Evolutionary conservation across 23 tunicate genomes (phyloP).

Genomic region (Ciona savignyi): DNA sequence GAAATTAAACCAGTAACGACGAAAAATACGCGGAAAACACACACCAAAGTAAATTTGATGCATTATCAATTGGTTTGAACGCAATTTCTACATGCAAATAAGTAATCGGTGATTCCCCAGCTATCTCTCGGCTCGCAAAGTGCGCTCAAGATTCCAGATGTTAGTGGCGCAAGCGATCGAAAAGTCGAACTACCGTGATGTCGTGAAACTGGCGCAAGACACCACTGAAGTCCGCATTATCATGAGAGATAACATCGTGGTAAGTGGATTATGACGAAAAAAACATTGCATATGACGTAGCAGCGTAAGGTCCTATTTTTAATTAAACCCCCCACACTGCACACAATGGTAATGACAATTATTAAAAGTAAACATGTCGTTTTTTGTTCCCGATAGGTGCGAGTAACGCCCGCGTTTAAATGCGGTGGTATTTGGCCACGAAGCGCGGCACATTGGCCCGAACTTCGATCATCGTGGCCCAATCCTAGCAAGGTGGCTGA

Average conservation of each 20-base stretch:
- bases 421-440: constrained; percentile 82
- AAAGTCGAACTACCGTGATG: constrained; percentile 31
- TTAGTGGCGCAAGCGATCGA: constrained; percentile 80
- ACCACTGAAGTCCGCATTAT: constrained; percentile 63
- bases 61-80: too few relatives aligned
- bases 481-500: constrained; percentile 29
- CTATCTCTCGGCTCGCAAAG: constrained; percentile 79
- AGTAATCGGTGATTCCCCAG: too few relatives aligned
- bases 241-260: constrained; percentile 50
- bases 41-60: too few relatives aligned
- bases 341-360: background rate
- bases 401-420: constrained; percentile 79
- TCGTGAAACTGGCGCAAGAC: constrained; percentile 23
- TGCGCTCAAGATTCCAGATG: constrained; percentile 68
- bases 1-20: too few relatives aligned
- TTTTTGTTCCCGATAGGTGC: constrained; percentile 35
- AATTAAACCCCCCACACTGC: too few relatives aligned
- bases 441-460: constrained; percentile 82
- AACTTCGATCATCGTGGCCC: constrained; percentile 60
- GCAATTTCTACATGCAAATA: too few relatives aligned
- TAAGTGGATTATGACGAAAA: constrained; percentile 18
- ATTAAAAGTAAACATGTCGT: background rate
- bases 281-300: background rate
- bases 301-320: background rate
- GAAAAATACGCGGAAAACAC: too few relatives aligned